These are phyloP conservation scores for Hormaphis cornu DNA, from an alignment of 1,140 invertebrate genomes.

Conservation along the genomic window DNA sequence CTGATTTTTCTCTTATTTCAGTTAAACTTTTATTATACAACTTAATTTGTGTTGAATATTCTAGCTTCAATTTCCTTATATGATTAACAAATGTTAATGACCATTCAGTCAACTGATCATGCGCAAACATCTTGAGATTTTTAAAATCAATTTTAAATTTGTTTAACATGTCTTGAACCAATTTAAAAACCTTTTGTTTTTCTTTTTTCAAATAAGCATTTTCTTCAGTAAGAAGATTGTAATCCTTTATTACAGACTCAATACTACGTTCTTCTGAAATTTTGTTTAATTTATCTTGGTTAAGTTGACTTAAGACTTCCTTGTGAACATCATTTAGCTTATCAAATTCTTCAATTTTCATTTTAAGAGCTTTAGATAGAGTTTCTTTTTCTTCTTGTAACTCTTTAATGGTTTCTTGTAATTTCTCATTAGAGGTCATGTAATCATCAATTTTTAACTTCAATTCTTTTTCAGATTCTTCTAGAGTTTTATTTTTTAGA, in stretches of 20 bases:
- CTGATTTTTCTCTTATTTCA: neutral
- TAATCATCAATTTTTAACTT: neutral
- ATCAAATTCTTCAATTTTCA: slow-evolving; percentile 3
- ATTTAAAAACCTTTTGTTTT: neutral
- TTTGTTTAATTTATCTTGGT: slow-evolving; percentile 19
- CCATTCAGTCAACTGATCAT: neutral
- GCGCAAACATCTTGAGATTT: neutral
- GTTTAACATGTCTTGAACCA: neutral
- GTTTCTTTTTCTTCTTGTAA: slow-evolving; percentile 4
- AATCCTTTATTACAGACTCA: slow-evolving; percentile 25
- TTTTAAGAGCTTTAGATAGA: neutral
- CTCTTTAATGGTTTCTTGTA: neutral
- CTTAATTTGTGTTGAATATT: neutral
- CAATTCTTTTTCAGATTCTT: slow-evolving; percentile 18
- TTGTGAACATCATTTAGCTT: slow-evolving; percentile 1
- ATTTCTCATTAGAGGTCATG: neutral
- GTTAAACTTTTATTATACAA: neutral
- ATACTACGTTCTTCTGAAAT: slow-evolving; percentile 27
- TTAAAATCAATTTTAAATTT: neutral
- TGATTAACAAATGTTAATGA: neutral
- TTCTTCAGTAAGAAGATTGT: slow-evolving; percentile 8
- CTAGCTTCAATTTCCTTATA: neutral
- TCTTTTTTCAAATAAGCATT: slow-evolving; percentile 32
- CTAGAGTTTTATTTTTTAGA: slow-evolving; percentile 35
- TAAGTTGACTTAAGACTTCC: slow-evolving; percentile 7